phyloP scores from a whole-genome alignment of 2,888 invertebrate genomes.

The Ptilodon capucinus region DNA sequence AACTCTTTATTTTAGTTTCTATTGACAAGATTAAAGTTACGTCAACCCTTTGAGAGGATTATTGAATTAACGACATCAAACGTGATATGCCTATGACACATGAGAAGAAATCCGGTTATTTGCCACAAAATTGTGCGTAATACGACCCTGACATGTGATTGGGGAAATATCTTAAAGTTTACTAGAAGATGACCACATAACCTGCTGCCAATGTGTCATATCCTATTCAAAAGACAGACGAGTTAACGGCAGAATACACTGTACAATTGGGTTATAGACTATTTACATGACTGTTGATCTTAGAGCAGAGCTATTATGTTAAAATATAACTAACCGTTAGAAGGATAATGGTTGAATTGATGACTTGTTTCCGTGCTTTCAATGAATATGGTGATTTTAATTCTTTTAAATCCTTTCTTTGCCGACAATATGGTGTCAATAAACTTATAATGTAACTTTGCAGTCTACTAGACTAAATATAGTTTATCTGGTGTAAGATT shows the following conservation, averaged over 20 bases:
- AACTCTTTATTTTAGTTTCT: too few relatives aligned
- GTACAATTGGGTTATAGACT: background rate
- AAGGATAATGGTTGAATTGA: background rate
- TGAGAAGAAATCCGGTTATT: background rate
- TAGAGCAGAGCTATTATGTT: background rate
- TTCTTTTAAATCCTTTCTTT: background rate
- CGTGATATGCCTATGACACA: background rate
- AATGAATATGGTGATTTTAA: background rate
- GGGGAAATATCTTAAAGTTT: background rate
- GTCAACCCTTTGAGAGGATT: too few relatives aligned
- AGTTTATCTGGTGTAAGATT: too few relatives aligned
- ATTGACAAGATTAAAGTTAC: too few relatives aligned
- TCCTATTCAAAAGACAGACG: background rate
- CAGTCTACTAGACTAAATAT: too few relatives aligned
- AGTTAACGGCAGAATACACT: background rate
- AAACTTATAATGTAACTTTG: too few relatives aligned
- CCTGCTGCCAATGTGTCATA: background rate
- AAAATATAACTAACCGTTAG: background rate
- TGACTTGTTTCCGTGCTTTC: background rate
- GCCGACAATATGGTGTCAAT: too few relatives aligned
- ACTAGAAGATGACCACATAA: background rate
- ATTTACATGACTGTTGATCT: background rate
- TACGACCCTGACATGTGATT: background rate
- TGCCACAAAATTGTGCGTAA: background rate
- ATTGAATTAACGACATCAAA: background rate